Base-by-base conservation (phyloP, 2,888 invertebrate genomes). In the Polymixis lichenea region DNA sequence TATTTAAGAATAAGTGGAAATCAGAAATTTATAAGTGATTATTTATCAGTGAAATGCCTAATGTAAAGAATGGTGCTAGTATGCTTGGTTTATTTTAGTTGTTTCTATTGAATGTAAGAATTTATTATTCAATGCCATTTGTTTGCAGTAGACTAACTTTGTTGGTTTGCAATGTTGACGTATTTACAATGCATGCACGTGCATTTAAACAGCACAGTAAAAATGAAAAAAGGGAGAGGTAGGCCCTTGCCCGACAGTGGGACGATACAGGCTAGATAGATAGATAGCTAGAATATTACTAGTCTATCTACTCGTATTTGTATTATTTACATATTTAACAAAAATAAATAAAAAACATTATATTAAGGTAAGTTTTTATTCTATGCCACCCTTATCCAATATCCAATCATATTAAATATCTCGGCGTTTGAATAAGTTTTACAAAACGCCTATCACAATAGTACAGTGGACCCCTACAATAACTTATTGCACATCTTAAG, bases 391-490 rank as follows among this genome's bases (percentile, higher is more conserved):
- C 86, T 89, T 89, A 89, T 89, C 89, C 88, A 86, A 53, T 77
- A 77, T 68, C 65, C 72, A 69, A 75, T 76, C 66, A 69, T 83
- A 86, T 86, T 69, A 84, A 76, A 75, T 85, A 82, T 82, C 32
- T 75, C 79, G 84, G 73, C 82, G 86, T 62, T 82, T 62, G 83
- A 64, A 46, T 62, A 61, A 49, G 38, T 51, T 75, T 62, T 61
- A 61, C 58, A 55, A 11, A 51, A 79, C 80, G 70, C 82, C 70
- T 92, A 92, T 92, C 92, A 92, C 91, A 92, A 90, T 86, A 78
- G 80, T 74, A 86, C 76, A 87, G 83, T 90, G 90, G 89, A 89
- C 86, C 86, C 85, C 68, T 83, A 77, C 7, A 7, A 62, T 75
- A 75, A 83, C 82, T 87, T 86, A 89, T 89, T 90, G 88, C 91